Conservation (phyloP, 2,888 invertebrate species). For the Acleris emargana region DNA sequence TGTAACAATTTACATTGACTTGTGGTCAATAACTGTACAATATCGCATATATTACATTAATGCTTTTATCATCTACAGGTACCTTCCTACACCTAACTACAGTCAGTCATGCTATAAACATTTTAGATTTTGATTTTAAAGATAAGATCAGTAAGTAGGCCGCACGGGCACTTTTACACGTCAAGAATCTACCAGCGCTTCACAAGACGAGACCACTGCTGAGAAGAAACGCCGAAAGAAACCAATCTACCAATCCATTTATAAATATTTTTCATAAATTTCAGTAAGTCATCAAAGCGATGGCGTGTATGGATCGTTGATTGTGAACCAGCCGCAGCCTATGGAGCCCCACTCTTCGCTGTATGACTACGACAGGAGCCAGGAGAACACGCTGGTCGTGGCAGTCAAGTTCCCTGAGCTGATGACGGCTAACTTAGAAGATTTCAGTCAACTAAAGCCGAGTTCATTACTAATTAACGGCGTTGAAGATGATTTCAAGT, state of each 20-base stretch:
- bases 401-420: slow-evolving; percentile 81
- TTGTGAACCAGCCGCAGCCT: slow-evolving; percentile 80
- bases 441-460: slow-evolving; percentile 65
- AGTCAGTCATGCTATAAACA: no score
- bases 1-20: no score
- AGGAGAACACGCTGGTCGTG: slow-evolving; percentile 75
- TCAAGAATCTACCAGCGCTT: no score
- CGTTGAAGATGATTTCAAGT: slow-evolving; percentile 63
- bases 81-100: no score
- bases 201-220: no score
- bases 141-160: no score
- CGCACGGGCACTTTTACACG: no score
- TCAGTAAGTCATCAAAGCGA: slow-evolving; percentile 84
- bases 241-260: not conserved
- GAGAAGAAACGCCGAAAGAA: no score
- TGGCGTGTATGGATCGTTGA: slow-evolving; percentile 83
- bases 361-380: slow-evolving; percentile 73
- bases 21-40: no score
- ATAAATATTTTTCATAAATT: slow-evolving; percentile 39
- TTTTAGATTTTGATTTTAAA: not conserved
- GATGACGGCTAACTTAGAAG: slow-evolving; percentile 79
- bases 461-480: slow-evolving; percentile 64
- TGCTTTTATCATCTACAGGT: no score
- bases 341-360: slow-evolving; percentile 66
- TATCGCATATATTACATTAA: no score